Evolutionary conservation across 37 sponge, comb jelly and placozoan species (phyloP), one percentile per base, ranked within the genome.

Genomic region (Theonella swinhoei): DNA sequence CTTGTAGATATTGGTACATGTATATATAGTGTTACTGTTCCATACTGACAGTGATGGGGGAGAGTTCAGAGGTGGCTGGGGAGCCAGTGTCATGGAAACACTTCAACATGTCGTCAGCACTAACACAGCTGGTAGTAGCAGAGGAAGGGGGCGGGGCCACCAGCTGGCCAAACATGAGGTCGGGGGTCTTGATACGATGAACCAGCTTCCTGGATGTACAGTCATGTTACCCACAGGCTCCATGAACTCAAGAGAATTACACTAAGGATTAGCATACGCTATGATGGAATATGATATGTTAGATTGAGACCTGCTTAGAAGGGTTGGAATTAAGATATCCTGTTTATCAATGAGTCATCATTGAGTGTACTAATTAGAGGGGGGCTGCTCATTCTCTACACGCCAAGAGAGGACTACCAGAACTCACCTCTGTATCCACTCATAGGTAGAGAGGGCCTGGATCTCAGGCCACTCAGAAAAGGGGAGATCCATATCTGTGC

Each of bases 131-230:
- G n/a, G 25, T 39, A 0, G 71, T 47, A 1, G 22, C 0, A 37
- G 84, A 54, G 24, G 69, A 20, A 26, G 68, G n/a, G 58, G 86
- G 87, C 60, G 89, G 89, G 71, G 89, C 83, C 26, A 77, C 47
- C 74, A 59, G 33, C 43, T 69, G 83, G 37, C 89, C 83, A 69
- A 88, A 83, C 42, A 75, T 47, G 72, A 88, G 83, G 73, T 88
- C 89, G 33, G 71, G 39, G 33, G 89, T 88, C 28, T 42, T 43
- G 19, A 71, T 17, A 2, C 83, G 72, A 17, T 47, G 65, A 37
- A 83, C 60, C 64, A 76, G 39, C 70, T 88, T 88, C 78, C 89
- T 88, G 42, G 7, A 31, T 0, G 41, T 58, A 71, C 5, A 29
- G 29, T 5, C n/a, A 65, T 7, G 7, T 11, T 65, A 65, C 19